A percentile compares a stretch with the other conserved stretches of the same genome.
Conservation (phyloP, 2,797 vertebrate species). For the Sebastes matsubarae region DNA sequence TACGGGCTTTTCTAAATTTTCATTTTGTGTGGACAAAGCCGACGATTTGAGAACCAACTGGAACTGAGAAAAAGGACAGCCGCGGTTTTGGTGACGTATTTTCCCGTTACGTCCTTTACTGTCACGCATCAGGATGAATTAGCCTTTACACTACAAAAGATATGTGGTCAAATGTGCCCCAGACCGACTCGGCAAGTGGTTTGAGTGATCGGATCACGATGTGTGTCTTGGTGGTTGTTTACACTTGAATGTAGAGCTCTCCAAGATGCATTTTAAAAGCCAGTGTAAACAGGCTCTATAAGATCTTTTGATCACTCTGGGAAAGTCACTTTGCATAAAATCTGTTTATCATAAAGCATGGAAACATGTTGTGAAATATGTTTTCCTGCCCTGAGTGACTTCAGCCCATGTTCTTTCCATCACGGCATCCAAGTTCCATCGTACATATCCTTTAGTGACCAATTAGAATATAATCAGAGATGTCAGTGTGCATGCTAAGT, state of each 20-base stretch:
- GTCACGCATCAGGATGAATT: background rate
- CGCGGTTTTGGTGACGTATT: background rate
- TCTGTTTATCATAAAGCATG: background rate
- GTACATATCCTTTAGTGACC: background rate
- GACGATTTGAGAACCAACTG: background rate
- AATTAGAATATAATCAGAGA: background rate
- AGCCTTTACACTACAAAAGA: background rate
- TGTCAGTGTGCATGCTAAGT: background rate
- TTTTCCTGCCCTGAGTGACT: background rate
- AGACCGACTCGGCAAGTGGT: background rate
- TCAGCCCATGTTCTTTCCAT: background rate
- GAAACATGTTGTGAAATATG: background rate
- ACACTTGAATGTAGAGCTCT: background rate
- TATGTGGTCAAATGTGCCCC: background rate
- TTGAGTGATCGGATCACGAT: background rate
- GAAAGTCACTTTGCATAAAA: background rate
- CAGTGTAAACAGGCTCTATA: background rate
- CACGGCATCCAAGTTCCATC: background rate
- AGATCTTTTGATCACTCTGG: background rate
- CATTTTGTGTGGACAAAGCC: no score
- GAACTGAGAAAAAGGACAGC: background rate
- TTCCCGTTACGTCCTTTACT: background rate
- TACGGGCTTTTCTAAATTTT: background rate
- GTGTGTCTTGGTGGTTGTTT: background rate
- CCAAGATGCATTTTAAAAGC: background rate